A percentile compares a stretch with the other conserved stretches of the same genome.
Evolutionary conservation across 2,113 vertebrate genomes (phyloP).

Genomic region (Oostethus manadensis): DNA sequence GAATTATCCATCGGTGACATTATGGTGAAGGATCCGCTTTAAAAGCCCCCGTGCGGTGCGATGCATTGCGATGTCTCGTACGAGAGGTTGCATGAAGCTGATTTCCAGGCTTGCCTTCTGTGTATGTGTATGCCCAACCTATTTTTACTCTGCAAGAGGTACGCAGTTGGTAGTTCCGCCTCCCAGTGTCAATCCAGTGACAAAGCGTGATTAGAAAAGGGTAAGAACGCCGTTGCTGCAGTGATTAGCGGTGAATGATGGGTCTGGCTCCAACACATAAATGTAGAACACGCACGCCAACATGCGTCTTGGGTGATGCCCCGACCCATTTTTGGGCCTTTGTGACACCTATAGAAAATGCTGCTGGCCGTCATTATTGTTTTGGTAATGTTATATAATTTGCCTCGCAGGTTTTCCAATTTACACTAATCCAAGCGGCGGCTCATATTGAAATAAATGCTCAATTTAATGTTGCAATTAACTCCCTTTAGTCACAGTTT

Average conservation of each 20-base stretch:
- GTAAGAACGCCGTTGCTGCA: constrained; percentile 21
- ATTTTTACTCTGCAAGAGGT: no score
- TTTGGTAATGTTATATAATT: constrained; percentile 1
- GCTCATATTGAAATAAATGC: background rate
- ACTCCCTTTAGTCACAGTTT: constrained; percentile 11
- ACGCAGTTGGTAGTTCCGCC: no score
- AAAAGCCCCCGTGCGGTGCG: constrained; percentile 2
- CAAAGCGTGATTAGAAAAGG: constrained; percentile 3
- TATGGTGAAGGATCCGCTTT: constrained; percentile 6
- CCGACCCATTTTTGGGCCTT: background rate
- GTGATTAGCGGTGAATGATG: constrained; percentile 25
- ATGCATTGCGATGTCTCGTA: background rate
- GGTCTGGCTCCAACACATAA: constrained; percentile 17
- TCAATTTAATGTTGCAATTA: constrained; percentile 17
- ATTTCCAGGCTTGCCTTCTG: no score
- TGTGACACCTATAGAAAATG: background rate
- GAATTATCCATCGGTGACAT: constrained; percentile 41
- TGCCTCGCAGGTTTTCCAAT: constrained; percentile 13
- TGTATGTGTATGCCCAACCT: no score
- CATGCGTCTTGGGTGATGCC: constrained; percentile 6
- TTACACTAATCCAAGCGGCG: constrained; percentile 9
- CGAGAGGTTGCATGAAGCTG: background rate
- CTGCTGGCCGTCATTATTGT: background rate
- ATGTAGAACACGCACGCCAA: constrained; percentile 11
- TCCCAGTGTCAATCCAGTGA: no score